Conservation (phyloP, 2,113 vertebrate species). For the Embiotoca jacksoni region DNA sequence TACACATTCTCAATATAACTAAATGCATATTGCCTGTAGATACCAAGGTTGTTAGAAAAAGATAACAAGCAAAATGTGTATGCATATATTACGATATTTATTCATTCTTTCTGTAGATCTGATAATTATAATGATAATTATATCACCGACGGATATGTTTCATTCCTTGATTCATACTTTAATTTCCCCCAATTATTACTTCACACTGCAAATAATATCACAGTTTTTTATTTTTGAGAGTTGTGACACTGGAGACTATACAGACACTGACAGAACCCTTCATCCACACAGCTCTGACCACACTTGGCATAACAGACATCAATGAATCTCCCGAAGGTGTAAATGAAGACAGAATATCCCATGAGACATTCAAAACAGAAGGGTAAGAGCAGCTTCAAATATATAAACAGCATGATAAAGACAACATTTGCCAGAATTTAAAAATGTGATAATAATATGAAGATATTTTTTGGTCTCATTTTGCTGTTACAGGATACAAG, state of each 20-base stretch:
- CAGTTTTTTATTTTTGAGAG: neutral
- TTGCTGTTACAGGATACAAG: constrained; percentile 70
- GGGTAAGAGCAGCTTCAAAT: constrained; percentile 72
- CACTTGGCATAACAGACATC: constrained; percentile 78
- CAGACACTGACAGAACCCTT: neutral
- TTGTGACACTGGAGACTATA: neutral
- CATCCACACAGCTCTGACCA: constrained; percentile 75
- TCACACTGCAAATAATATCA: neutral
- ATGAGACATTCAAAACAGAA: constrained; percentile 78
- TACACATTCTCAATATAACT: neutral
- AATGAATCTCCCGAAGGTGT: constrained; percentile 75
- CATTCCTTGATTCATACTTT: neutral
- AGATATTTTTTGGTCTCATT: neutral
- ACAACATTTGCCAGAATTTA: neutral
- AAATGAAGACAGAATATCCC: constrained; percentile 78
- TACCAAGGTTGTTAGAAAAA: neutral
- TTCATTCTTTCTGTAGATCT: neutral
- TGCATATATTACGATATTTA: neutral
- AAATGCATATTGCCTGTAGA: neutral
- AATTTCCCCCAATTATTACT: neutral
- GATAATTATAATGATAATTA: neutral
- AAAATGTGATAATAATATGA: neutral
- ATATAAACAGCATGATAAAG: neutral
- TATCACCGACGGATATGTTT: too few species aligned
- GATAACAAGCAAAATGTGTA: neutral